Evolutionary conservation across 2,113 vertebrate species (phyloP).

Genomic region (Chunga burmeisteri): DNA sequence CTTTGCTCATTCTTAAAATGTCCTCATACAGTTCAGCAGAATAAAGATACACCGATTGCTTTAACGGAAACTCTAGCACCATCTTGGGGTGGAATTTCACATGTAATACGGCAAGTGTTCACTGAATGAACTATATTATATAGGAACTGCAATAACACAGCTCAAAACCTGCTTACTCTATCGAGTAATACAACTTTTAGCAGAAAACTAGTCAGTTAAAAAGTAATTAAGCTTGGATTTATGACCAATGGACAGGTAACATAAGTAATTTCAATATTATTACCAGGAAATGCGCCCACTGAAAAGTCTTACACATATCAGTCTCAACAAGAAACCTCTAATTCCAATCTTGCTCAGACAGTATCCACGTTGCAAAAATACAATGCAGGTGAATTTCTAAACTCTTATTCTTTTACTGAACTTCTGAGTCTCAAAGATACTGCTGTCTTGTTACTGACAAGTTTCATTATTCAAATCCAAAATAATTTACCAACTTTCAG

Average conservation of each 20-base stretch:
- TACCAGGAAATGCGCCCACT: neutral
- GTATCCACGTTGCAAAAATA: neutral
- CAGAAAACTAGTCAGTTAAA: neutral
- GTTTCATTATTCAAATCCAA: neutral
- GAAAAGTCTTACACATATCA: neutral
- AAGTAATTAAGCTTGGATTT: neutral
- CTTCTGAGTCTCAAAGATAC: neutral
- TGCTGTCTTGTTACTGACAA: neutral
- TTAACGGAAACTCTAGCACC: neutral
- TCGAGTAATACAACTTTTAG: neutral
- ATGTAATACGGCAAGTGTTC: too few species aligned
- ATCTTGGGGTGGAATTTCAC: neutral
- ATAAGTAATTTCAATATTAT: neutral
- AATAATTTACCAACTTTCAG: neutral
- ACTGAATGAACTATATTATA: accelerated
- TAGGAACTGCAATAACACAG: accelerated
- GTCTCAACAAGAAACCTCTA: neutral
- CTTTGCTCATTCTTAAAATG: neutral
- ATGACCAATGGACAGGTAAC: neutral
- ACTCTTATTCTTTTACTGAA: neutral
- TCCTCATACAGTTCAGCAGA: neutral
- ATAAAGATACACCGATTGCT: accelerated
- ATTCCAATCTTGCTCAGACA: neutral
- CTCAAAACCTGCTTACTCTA: neutral
- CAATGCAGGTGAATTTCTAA: neutral